phyloP scores from a whole-genome alignment of 1,140 invertebrate genomes.

The Triops longicaudatus region DNA sequence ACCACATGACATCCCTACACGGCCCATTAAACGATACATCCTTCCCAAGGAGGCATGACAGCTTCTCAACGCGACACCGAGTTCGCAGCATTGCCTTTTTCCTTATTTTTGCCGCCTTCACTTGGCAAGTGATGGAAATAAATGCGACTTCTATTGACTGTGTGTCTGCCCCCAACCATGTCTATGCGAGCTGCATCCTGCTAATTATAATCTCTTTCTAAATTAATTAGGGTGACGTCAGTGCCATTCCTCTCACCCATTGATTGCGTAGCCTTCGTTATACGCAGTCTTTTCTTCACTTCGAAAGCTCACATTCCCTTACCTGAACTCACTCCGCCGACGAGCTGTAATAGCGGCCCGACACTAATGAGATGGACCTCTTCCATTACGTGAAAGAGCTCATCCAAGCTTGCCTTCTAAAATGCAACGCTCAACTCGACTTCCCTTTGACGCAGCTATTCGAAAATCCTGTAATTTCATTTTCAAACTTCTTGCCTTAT shows the following conservation, averaged over 20 bases:
- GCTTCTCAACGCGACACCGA: neutral
- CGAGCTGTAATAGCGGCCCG: neutral
- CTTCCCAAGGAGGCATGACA: constrained; percentile 2
- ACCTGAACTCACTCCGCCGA: neutral
- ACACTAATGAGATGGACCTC: constrained; percentile 7
- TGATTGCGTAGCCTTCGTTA: neutral
- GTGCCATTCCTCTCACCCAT: neutral
- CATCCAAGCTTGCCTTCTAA: neutral
- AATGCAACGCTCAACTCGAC: constrained; percentile 1
- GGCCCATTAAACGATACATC: neutral
- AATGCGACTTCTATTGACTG: neutral
- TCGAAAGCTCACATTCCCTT: neutral
- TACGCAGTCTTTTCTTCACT: neutral
- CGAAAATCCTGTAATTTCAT: neutral
- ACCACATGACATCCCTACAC: neutral
- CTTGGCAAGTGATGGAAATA: neutral
- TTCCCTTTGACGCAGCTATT: neutral
- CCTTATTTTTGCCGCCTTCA: neutral
- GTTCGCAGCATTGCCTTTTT: neutral
- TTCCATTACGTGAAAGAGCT: neutral
- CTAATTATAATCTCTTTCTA: neutral
- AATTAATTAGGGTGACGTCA: constrained; percentile 6
- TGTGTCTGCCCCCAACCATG: too few relatives aligned
- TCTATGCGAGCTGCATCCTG: neutral
- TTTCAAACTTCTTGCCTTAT: neutral